Base-by-base conservation (phyloP, 2,797 vertebrate species). In the Rhabdomys pumilio region DNA sequence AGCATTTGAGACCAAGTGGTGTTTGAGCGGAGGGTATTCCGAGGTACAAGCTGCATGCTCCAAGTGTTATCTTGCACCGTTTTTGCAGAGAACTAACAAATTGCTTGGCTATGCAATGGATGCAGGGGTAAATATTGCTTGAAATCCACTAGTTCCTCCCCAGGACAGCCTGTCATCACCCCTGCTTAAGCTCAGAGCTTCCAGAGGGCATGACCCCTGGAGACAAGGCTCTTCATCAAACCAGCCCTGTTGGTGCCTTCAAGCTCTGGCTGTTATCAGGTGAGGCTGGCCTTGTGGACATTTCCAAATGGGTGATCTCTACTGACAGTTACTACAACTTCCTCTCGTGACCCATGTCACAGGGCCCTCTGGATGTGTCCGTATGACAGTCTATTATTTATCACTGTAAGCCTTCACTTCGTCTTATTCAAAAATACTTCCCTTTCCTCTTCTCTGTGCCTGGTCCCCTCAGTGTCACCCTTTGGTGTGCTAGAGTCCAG, bases 151-250 rank as follows among this genome's bases (percentile, higher is more conserved):
- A 6, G 41, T 14, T 75, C 85, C 79, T 89, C 80, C 90, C 82
- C 79, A 50, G 86, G 80, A 11, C 69, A 50, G 34, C 73, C 31
- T 96, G 90, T 95, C 95, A 97, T 93, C 96, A 96, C 81, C 75
- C 34, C n/a, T 22, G 47, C 77, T 69, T 90, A 90, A 80, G 73
- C 94, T 92, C 94, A 75, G 84, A 29, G 67, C 87, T 88, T 79
- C 92, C 38, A 44, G 87, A 91, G 79, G 85, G n/a, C 73, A 1
- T 47, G 93, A 95, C 90, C 93, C 50, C 57, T 47, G 57, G 89
- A 94, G 94, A 93, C 91, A 94, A 92, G 92, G 57, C 77, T 92
- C 91, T 72, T 67, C 59, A 57, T 86, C 93, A 75, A 63, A 57
- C 81, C 59, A 77, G 90, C 34, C 59, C 77, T 41, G 80, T 13